Base-by-base conservation (phyloP, 2,797 vertebrate species). In the Pempheris klunzingeri region DNA sequence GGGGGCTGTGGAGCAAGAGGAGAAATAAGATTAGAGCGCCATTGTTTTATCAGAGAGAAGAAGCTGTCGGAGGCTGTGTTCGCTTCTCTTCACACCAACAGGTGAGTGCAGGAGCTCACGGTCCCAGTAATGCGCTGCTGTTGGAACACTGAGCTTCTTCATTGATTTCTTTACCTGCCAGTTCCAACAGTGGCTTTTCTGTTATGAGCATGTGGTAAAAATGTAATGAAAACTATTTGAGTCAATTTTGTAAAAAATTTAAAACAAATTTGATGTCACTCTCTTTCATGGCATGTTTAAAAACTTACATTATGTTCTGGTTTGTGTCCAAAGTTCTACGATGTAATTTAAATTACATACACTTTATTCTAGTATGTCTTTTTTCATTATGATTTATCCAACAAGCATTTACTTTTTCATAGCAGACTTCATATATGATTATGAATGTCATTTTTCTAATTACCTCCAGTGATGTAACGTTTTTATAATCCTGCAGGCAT, bases 401-500 rank as follows among this genome's bases (percentile, higher is more conserved):
- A 20, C 15, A 12, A 32, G 12, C n/a, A 10, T 17, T 34, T 47
- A 8, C 12, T 49, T 34, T 47, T 36, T 47, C 7, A 64, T 22
- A 2, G 5, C 34, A 26, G 15, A 30, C 9, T 30, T 9, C 17
- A 13, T 52, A 26, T n/a, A 4, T 32, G 15, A 12, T 26, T 6
- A 7, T 41, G 36, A 8, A n/a, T 58, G 22, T 39, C 18, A 22
- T 59, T 59, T 59, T 52, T 11, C 20, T n/a, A 28, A 52, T 28
- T 14, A 36, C 12, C 22, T 57, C 12, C 13, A 8, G 10, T 22
- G 12, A 58, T 57, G 12, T 58, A 14, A 14, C 30, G 5, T 41
- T 2, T 26, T 17, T 39, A 58, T 17, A 17, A 41, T 32, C 30
- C 30, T 30, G 44, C 54, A 80, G 78, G 6, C 65, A 94, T 94